Evolutionary conservation across 2,113 vertebrate genomes (phyloP).

Genomic region (Crotalus helleri): DNA sequence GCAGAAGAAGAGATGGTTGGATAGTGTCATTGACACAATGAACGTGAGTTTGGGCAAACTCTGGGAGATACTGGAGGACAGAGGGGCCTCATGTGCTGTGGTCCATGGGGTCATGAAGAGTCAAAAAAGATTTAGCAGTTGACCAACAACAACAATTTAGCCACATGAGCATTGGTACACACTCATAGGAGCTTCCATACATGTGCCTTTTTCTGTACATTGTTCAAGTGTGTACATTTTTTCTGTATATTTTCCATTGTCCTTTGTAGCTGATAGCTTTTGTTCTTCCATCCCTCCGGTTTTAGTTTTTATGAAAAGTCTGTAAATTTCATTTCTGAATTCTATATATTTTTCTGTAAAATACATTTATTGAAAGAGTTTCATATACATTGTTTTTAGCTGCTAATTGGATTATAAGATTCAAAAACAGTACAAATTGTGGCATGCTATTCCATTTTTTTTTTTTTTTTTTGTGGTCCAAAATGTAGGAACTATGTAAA

Average conservation of each 20-base stretch:
- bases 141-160: not conserved
- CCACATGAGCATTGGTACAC: not conserved
- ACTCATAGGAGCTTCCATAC: not conserved
- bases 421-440: not conserved
- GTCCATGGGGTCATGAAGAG: too few species aligned
- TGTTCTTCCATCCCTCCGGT: not conserved
- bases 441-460: not conserved
- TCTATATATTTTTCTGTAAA: not conserved
- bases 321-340: not conserved
- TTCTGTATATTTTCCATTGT: not conserved
- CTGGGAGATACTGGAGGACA: too few species aligned
- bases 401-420: not conserved
- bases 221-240: not conserved
- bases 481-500: not conserved
- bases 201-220: not conserved
- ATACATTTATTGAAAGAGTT: not conserved
- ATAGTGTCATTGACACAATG: not conserved
- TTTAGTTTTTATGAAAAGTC: not conserved
- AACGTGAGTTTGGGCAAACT: too few species aligned
- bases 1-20: not conserved
- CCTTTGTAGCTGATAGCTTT: not conserved
- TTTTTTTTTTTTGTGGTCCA: not conserved
- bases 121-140: too few species aligned
- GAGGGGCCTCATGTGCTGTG: too few species aligned
- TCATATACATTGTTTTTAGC: not conserved